These are phyloP conservation scores for Gephyroberyx darwinii DNA, from an alignment of 2,797 vertebrate species.

Conservation along the genomic window DNA sequence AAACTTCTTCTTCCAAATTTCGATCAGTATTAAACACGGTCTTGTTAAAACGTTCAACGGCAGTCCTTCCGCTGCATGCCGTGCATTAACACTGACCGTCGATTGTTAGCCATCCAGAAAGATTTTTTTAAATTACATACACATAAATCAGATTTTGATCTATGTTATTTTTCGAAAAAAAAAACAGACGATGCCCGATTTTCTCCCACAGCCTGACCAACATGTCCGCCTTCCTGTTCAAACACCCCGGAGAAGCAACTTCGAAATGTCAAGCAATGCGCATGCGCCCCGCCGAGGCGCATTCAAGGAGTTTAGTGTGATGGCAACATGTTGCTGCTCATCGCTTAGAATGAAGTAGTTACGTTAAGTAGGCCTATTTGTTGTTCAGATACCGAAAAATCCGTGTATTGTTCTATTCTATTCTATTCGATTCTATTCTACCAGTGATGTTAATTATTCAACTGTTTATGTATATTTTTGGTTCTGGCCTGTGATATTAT, in stretches of 20 bases:
- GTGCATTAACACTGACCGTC: slow-evolving; percentile 51
- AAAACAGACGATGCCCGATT: slow-evolving; percentile 77
- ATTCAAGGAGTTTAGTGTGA: slow-evolving; percentile 39
- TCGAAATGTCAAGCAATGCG: slow-evolving; percentile 79
- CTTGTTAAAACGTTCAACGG: slow-evolving; percentile 60
- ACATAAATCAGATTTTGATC: slow-evolving; percentile 30
- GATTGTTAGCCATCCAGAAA: slow-evolving; percentile 15
- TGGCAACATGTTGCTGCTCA: slow-evolving; percentile 60
- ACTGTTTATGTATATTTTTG: too few species aligned
- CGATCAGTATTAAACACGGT: slow-evolving; percentile 73
- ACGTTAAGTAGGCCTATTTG: too few species aligned
- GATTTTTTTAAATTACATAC: slow-evolving; percentile 13
- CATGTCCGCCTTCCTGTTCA: slow-evolving; percentile 98
- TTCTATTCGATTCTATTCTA: neutral
- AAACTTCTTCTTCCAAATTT: slow-evolving; percentile 83
- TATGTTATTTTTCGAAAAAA: slow-evolving; percentile 62
- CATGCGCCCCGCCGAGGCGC: slow-evolving; percentile 72
- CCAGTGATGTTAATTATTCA: neutral
- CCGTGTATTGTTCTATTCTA: neutral
- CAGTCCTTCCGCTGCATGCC: slow-evolving; percentile 48
- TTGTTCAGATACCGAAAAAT: too few species aligned
- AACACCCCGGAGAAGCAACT: slow-evolving; percentile 81
- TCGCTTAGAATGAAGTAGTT: too few species aligned
- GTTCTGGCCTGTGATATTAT: too few species aligned
- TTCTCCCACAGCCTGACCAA: slow-evolving; percentile 84